A percentile compares a stretch with the other conserved stretches of the same genome.
Evolutionary conservation across 2,888 invertebrate species (phyloP).

Genomic region (Orchestes rusci): DNA sequence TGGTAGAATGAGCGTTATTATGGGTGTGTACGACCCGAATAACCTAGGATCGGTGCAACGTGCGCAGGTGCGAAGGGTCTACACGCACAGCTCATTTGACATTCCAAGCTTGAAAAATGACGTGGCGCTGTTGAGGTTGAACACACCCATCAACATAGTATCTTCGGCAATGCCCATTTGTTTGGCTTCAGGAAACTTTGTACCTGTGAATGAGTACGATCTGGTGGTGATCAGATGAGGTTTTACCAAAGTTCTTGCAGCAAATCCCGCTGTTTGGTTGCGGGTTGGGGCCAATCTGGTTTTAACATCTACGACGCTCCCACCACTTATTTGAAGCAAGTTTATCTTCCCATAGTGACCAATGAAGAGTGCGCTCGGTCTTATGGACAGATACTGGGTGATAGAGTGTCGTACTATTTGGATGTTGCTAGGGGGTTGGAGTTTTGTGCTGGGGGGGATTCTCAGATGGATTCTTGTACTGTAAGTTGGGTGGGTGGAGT

Average conservation of each 20-base stretch:
- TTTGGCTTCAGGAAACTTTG: conserved; percentile 37
- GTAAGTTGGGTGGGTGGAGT: conserved; percentile 44
- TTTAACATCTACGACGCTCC: conserved; percentile 27
- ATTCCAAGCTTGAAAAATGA: conserved; percentile 12
- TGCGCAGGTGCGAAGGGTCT: conserved; percentile 10
- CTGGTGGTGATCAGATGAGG: too few relatives aligned
- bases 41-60: conserved; percentile 7
- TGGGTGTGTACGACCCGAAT: conserved; percentile 13
- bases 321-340: conserved; percentile 56
- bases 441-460: conserved; percentile 72
- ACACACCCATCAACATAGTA: conserved; percentile 48
- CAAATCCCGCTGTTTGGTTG: conserved; percentile 20
- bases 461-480: conserved; percentile 70
- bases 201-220: too few relatives aligned
- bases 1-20: conserved; percentile 14
- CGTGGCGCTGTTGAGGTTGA: conserved; percentile 39
- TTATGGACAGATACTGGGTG: conserved; percentile 48
- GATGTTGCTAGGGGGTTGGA: conserved; percentile 61
- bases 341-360: conserved; percentile 62
- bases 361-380: conserved; percentile 55
- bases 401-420: conserved; percentile 42
- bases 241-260: too few relatives aligned
- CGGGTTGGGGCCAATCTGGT: conserved; percentile 21
- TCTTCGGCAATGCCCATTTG: conserved; percentile 55
- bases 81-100: conserved; percentile 13